Evolutionary conservation across 1,140 invertebrate species (phyloP), one percentile per base, ranked within the genome.

Genomic region (Drosophila pandora): DNA sequence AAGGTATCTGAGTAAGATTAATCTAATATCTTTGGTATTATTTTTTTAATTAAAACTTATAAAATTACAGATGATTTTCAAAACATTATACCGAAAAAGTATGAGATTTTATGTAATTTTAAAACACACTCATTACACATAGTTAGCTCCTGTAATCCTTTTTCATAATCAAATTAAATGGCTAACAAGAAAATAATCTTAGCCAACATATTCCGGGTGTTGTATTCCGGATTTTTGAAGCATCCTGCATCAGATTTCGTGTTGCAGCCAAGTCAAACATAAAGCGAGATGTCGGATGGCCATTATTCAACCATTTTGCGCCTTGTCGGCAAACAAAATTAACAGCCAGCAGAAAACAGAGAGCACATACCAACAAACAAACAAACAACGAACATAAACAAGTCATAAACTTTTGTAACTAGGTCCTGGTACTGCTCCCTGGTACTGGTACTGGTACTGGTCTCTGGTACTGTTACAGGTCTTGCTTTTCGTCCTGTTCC

Each of bases 261-360:
- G 57, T 56, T 69, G 65, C 68, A 73, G 39, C 37, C 59, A 63
- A 73, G 59, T 74, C 71, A 63, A 74, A 74, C 55, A 77, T 74
- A 53, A 70, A 74, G 67, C 61, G 69, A 75, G 74, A 78, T 83
- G 64, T 76, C 50, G 67, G 30, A 52, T 12, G 41, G 48, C 52
- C 74, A 69, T 82, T 71, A 83, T 76, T 83, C 73, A 84, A 57
- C 80, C 78, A 79, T 84, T 83, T 83, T 60, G 65, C 52, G 65
- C 54, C 65, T 52, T 62, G 60, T 83, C 61, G 34, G 47, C 64
- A 71, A 59, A 39, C 56, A 68, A 69, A 77, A 75, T 63, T 58
- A 67, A 69, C 63, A 74, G 49, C 49, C 41, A 76, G 47, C 61
- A 34, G 61, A 62, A 39, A 62, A 58, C 59, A 59, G 48, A 10